phyloP scores from a whole-genome alignment of 1,140 invertebrate genomes.

The Diachasma alloeum region DNA sequence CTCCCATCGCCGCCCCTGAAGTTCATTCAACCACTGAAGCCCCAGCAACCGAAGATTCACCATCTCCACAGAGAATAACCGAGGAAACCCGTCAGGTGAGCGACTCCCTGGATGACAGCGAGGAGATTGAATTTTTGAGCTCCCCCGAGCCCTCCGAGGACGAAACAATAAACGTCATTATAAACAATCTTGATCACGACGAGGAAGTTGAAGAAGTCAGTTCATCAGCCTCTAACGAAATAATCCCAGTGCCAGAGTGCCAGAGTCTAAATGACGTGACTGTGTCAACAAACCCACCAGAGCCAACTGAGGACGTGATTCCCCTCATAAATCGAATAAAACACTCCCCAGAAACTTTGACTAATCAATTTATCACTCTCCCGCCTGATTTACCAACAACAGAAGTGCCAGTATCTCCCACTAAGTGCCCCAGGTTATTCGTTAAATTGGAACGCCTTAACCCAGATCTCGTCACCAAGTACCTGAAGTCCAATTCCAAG shows the following conservation, averaged over 20 bases:
- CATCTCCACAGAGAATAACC: not conserved
- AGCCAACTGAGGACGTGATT: not conserved
- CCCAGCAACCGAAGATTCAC: not conserved
- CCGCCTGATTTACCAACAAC: not conserved
- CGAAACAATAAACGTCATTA: not conserved
- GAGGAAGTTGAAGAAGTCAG: not conserved
- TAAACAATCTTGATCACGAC: not conserved
- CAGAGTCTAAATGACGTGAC: not conserved
- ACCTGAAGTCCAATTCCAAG: not conserved
- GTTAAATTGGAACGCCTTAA: not conserved
- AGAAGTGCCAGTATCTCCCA: not conserved
- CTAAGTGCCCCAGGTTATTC: not conserved
- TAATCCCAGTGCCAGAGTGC: not conserved
- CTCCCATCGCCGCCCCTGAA: no score
- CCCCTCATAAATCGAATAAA: not conserved
- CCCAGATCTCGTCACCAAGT: not conserved
- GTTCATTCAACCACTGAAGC: not conserved
- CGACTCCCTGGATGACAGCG: not conserved
- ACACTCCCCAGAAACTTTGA: not conserved
- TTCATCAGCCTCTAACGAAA: not conserved
- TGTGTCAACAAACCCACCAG: not conserved
- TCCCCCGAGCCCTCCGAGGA: not conserved
- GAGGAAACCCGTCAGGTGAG: not conserved
- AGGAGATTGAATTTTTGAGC: not conserved
- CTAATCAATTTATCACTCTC: not conserved